phyloP scores from a whole-genome alignment of 2,113 vertebrate species.

The Bombycilla garrulus region DNA sequence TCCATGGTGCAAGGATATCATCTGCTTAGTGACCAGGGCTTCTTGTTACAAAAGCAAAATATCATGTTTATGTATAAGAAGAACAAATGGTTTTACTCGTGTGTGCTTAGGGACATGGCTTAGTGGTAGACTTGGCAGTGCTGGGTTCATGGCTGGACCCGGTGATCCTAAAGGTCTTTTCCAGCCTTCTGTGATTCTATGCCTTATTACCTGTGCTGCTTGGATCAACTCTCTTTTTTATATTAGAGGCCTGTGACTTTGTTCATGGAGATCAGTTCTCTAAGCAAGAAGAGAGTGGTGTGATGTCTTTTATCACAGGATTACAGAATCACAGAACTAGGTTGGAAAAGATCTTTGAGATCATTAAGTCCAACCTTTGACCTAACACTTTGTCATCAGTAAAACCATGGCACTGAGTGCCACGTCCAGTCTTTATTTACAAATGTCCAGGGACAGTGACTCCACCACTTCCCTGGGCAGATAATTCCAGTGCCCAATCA shows the following conservation, averaged over 20 bases:
- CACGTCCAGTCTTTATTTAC: not conserved
- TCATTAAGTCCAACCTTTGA: not conserved
- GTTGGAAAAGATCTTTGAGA: not conserved
- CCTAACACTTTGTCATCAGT: not conserved
- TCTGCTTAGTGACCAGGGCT: not conserved
- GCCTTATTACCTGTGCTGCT: not conserved
- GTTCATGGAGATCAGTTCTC: not conserved
- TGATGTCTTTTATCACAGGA: not conserved
- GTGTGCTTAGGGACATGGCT: not conserved
- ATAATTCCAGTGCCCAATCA: accelerated
- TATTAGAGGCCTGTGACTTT: not conserved
- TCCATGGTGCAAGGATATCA: not conserved
- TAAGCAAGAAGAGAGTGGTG: not conserved
- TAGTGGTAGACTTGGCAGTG: not conserved
- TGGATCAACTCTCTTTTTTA: not conserved
- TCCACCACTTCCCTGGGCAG: not conserved
- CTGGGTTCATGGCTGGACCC: not conserved
- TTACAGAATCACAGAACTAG: not conserved
- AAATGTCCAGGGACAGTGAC: not conserved
- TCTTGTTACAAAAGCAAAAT: not conserved
- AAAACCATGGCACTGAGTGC: not conserved
- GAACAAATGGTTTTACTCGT: not conserved
- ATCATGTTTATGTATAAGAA: not conserved
- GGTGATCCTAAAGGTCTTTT: not conserved
- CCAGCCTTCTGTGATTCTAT: not conserved